These are phyloP conservation scores for Nyleta sp. DNA, from an alignment of 2,888 invertebrate genomes.

Conservation along the genomic window DNA sequence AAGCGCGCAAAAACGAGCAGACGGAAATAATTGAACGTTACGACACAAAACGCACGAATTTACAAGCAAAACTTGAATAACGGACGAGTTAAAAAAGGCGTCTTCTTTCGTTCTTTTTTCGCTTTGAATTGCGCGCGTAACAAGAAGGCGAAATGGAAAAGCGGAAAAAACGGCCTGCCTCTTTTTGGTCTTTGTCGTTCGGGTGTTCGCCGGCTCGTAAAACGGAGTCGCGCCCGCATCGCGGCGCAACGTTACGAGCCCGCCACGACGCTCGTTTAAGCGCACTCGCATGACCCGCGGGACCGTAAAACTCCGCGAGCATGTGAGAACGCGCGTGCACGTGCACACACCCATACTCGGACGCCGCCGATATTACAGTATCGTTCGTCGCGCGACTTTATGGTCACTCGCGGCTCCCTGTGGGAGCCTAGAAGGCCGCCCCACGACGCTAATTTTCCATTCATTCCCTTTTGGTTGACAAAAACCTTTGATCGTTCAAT, in stretches of 20 bases:
- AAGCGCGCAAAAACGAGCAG: no score
- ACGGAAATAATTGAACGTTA: no score
- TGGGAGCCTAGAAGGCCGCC: conserved; percentile 50
- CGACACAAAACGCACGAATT: no score
- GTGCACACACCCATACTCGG: background rate
- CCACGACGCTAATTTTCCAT: conserved; percentile 44
- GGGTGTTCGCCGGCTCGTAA: conserved; percentile 57
- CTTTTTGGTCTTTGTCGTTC: conserved; percentile 41
- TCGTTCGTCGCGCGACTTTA: conserved; percentile 75
- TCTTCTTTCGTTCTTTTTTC: no score
- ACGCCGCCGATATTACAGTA: conserved; percentile 65
- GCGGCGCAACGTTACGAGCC: conserved; percentile 48
- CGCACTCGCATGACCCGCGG: conserved; percentile 67
- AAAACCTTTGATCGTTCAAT: conserved; percentile 54
- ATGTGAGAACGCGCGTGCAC: conserved; percentile 1
- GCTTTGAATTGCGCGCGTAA: no score
- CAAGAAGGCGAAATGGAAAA: no score
- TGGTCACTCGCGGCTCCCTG: conserved; percentile 66
- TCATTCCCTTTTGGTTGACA: conserved; percentile 52
- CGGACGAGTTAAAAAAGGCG: no score
- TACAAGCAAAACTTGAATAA: no score
- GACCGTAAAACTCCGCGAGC: conserved; percentile 71
- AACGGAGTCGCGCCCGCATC: conserved; percentile 50
- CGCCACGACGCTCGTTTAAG: conserved; percentile 58
- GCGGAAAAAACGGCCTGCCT: no score